Evolutionary conservation across 2,797 vertebrate species (phyloP).

Genomic region (Sternarchorhynchus goeldii): DNA sequence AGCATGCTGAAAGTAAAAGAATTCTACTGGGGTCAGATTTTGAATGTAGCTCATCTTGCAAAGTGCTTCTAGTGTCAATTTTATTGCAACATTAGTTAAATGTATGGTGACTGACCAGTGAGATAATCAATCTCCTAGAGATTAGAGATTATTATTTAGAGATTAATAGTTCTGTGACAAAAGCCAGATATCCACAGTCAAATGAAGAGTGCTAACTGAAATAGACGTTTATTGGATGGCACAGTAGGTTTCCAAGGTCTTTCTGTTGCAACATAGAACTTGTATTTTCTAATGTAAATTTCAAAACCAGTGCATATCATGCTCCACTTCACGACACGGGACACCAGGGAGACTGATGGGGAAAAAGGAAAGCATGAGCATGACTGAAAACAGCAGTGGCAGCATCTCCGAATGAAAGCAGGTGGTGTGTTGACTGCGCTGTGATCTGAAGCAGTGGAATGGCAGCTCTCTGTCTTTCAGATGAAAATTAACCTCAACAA

Average conservation of each 20-base stretch:
- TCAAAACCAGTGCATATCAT: too few species aligned
- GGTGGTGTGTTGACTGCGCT: neutral
- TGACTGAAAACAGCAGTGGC: too few species aligned
- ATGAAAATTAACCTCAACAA: conserved; percentile 11
- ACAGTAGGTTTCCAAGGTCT: conserved; percentile 12
- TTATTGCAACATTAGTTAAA: conserved; percentile 64
- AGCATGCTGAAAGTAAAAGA: conserved; percentile 32
- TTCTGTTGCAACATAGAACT: neutral
- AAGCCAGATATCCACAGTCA: conserved; percentile 49
- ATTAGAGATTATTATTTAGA: neutral
- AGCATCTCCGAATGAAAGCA: neutral
- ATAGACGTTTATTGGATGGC: conserved; percentile 12
- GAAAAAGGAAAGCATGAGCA: too few species aligned
- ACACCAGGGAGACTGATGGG: too few species aligned
- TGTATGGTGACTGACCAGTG: conserved; percentile 45
- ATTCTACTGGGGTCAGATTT: conserved; percentile 54
- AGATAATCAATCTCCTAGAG: conserved; percentile 50
- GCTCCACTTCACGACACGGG: too few species aligned
- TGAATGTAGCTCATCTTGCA: conserved; percentile 64
- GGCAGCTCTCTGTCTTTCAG: conserved; percentile 9
- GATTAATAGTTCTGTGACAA: conserved; percentile 48
- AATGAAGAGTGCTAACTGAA: conserved; percentile 20
- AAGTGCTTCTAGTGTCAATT: conserved; percentile 62
- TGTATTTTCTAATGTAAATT: conserved; percentile 11
- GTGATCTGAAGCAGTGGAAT: conserved; percentile 14